Base-by-base conservation (phyloP, 1,140 invertebrate species). In the Nylanderia fulva region DNA sequence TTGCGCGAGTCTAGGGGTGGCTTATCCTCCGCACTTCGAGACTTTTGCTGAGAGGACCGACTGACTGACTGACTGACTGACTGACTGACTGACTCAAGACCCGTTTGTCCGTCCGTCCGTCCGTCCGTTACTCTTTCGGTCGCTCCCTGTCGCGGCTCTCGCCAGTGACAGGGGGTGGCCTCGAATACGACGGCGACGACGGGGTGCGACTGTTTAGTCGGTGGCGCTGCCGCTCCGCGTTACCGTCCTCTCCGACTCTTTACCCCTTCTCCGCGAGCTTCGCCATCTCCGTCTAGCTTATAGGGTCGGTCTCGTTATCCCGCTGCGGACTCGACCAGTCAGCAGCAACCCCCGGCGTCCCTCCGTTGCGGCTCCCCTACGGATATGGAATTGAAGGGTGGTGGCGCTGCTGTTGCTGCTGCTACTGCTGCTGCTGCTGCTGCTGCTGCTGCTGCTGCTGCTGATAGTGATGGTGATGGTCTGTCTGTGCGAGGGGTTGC, bases 201-300 rank as follows among this genome's bases (percentile, higher is more conserved):
- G 92, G 92, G 91, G 88, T 88, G 91, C 92, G 91, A 92, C 92
- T 93, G 88, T 85, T 91, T 88, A 86, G 88, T 89, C 86, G 89
- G 91, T 88, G 90, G 88, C 92, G 91, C 92, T 89, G 88, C 72
- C 80, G 84, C 68, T 86, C 84, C 74, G 74, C 76, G 71, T 88
- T 90, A 80, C 60, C 56, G 60, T 86, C 88, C 84, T 84, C 79
- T 56, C 77, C 77, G 36, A 24, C 21, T 24, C 42, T 24, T 80
- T 79, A 42, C 69, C 77, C 66, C 77, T 82, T 71, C 77, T 29
- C 77, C 66, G 36, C 33, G 18, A 29, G 71, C 6, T 13, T 33
- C 54, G 1, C 69, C 13, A 36, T 8, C 80, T 36, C 29, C 29
- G n/a, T 86, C 36, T 52, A 66, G 58, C 72, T 42, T 58, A 71